phyloP scores from a whole-genome alignment of 2,888 invertebrate genomes.

The Dryomyza anilis region DNA sequence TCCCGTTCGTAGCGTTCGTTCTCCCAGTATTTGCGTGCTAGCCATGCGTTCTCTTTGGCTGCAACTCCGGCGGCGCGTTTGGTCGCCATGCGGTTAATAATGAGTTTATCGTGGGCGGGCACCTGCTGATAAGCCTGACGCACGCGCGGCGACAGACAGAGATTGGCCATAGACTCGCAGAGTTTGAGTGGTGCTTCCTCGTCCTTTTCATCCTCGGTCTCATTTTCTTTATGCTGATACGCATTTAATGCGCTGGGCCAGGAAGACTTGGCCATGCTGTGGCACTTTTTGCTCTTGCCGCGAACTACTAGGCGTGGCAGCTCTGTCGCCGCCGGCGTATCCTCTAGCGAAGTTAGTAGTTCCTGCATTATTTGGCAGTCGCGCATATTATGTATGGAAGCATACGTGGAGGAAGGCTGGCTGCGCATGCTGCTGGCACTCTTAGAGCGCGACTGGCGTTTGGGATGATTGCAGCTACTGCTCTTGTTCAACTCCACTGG shows the following conservation, averaged over 20 bases:
- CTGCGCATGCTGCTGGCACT: conserved; percentile 48
- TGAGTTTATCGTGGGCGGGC: conserved; percentile 57
- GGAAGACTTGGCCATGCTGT: conserved; percentile 5
- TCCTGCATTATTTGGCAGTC: conserved; percentile 55
- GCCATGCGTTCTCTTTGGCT: conserved; percentile 57
- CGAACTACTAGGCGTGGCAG: conserved; percentile 36
- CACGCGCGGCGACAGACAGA: conserved; percentile 55
- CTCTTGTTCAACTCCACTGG: conserved; percentile 21
- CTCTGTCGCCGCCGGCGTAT: conserved; percentile 31
- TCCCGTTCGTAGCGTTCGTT: conserved; percentile 58
- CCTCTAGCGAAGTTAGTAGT: conserved; percentile 31
- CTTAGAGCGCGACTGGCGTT: conserved; percentile 43
- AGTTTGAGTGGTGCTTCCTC: conserved; percentile 37
- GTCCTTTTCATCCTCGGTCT: background rate
- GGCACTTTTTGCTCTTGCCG: conserved; percentile 5
- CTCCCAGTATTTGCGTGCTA: conserved; percentile 60
- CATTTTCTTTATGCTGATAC: background rate
- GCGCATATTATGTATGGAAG: conserved; percentile 36
- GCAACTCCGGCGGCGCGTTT: conserved; percentile 53
- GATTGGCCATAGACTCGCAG: conserved; percentile 56
- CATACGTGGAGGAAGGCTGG: conserved; percentile 28
- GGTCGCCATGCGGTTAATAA: conserved; percentile 60
- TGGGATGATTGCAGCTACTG: conserved; percentile 26
- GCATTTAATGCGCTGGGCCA: background rate
- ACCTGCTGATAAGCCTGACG: conserved; percentile 53